Conservation (phyloP, 2,113 vertebrate genomes). For the Hyaena hyaena region DNA sequence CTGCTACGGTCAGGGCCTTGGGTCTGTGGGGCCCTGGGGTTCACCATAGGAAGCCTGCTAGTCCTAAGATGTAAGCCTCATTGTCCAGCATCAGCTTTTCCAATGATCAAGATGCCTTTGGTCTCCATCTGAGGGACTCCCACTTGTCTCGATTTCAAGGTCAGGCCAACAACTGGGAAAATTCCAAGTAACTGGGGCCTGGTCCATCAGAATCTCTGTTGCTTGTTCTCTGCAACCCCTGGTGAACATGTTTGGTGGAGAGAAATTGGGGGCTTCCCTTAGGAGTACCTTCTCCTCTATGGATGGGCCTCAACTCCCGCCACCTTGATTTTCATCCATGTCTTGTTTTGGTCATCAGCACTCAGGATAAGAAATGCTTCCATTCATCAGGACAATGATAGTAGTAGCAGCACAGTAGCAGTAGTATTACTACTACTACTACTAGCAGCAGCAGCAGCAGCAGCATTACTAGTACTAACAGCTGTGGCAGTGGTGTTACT, state of each 20-base stretch:
- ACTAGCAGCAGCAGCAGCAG: not conserved
- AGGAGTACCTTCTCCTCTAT: too few relatives aligned
- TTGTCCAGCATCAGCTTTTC: not conserved
- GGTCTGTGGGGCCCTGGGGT: not conserved
- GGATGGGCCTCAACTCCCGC: not conserved
- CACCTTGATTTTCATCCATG: not conserved
- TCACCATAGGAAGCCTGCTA: not conserved
- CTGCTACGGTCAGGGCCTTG: not conserved
- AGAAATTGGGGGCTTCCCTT: not conserved
- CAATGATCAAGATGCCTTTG: not conserved
- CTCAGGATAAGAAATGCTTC: not conserved
- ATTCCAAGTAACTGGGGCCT: not conserved
- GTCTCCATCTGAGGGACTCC: not conserved
- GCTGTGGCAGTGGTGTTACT: not conserved
- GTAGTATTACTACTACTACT: not conserved
- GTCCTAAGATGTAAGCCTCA: not conserved
- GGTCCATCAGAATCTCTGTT: not conserved
- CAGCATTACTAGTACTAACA: not conserved
- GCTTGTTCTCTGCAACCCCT: fast-evolving
- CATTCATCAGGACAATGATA: not conserved
- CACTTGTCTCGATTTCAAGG: not conserved
- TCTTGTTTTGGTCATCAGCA: not conserved
- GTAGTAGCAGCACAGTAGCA: too few relatives aligned
- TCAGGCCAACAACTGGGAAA: not conserved
- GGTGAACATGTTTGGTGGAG: not conserved